phyloP scores from a whole-genome alignment of 2,888 invertebrate genomes.

The Ichneumoninae sp. region DNA sequence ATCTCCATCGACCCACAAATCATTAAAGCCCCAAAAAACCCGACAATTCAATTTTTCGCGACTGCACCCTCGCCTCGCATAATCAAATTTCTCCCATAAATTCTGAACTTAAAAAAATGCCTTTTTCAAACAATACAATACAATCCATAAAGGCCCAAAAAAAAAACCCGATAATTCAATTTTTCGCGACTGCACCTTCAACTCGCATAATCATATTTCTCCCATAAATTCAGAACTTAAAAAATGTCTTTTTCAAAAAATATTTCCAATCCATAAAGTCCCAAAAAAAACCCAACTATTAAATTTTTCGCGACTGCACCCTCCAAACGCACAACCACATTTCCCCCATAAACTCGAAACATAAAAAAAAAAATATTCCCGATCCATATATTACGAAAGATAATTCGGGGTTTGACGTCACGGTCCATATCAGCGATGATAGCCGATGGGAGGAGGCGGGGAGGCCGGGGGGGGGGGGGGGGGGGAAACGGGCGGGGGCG shows the following conservation, averaged over 20 bases:
- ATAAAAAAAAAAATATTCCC: too few relatives aligned
- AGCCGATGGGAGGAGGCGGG: neutral
- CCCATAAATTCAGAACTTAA: too few relatives aligned
- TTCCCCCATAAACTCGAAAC: too few relatives aligned
- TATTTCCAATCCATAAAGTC: too few relatives aligned
- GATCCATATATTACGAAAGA: slow-evolving; percentile 9
- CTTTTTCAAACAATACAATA: neutral
- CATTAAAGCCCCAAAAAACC: neutral
- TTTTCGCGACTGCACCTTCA: too few relatives aligned
- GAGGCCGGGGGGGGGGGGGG: slow-evolving; percentile 27
- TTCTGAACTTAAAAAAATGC: neutral
- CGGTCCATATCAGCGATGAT: neutral
- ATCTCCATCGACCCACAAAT: neutral
- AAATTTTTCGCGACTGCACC: neutral
- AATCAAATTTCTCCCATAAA: neutral
- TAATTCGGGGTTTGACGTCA: slow-evolving; percentile 44
- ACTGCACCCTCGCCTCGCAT: neutral
- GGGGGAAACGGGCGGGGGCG: slow-evolving; percentile 5
- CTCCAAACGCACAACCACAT: neutral
- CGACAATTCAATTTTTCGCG: neutral
- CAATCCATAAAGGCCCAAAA: too few relatives aligned
- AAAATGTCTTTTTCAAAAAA: too few relatives aligned
- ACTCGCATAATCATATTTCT: too few relatives aligned
- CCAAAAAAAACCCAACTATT: neutral
- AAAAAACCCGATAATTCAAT: too few relatives aligned